Percentiles rank a stretch among this genome's conserved stretches.
These are phyloP conservation scores for Sinelater perroti DNA, from an alignment of 2,888 invertebrate species.

Conservation along the genomic window DNA sequence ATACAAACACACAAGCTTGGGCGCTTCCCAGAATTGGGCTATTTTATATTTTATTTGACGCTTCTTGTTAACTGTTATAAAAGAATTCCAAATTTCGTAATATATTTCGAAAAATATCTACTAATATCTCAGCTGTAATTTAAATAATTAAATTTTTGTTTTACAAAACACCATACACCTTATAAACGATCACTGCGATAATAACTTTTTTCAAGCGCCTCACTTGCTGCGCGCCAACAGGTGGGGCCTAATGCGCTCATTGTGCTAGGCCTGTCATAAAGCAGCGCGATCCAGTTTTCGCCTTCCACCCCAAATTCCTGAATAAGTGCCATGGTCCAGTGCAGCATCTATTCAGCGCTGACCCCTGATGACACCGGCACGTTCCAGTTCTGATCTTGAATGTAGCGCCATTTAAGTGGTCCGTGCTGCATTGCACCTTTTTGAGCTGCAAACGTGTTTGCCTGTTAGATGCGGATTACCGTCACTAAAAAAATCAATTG, in stretches of 20 bases:
- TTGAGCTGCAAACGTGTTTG: constrained; percentile 16
- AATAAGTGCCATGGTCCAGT: constrained; percentile 25
- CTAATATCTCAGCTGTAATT: too few species aligned
- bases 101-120: too few species aligned
- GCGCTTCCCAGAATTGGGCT: too few species aligned
- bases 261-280: constrained; percentile 3
- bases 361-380: constrained; percentile 24
- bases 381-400: constrained; percentile 33
- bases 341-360: constrained; percentile 30
- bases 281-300: constrained; percentile 20
- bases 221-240: not conserved
- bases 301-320: constrained; percentile 19
- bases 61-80: too few species aligned
- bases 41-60: too few species aligned
- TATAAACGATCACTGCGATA: too few species aligned
- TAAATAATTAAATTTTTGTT: too few species aligned
- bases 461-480: constrained; percentile 11
- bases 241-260: constrained; percentile 8
- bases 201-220: too few species aligned
- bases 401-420: constrained; percentile 2
- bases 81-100: too few species aligned
- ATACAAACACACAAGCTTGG: too few species aligned
- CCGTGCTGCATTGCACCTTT: constrained; percentile 2
- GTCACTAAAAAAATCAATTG: too few species aligned
- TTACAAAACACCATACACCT: too few species aligned